A percentile compares a stretch with the other conserved stretches of the same genome.
Conservation (phyloP, 1,140 invertebrate genomes). For the Drosophila saltans region DNA sequence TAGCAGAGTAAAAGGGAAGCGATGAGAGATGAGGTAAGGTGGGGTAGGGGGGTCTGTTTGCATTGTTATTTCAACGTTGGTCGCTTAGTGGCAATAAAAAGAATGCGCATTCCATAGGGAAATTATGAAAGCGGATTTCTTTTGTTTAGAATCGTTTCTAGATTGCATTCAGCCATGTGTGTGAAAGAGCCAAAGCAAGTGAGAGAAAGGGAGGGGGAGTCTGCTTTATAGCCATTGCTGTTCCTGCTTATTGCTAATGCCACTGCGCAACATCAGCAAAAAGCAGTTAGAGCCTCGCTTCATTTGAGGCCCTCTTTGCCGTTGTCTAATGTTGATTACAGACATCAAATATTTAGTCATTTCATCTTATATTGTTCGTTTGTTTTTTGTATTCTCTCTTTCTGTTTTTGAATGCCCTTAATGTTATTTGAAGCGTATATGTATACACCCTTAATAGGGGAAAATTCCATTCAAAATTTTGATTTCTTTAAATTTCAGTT, state of each 20-base stretch:
- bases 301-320: slow-evolving; percentile 38
- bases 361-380: slow-evolving; percentile 10
- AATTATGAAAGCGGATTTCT: slow-evolving; percentile 82
- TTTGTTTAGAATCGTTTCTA: slow-evolving; percentile 81
- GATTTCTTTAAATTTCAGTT: neutral
- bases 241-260: slow-evolving; percentile 76
- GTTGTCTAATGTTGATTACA: slow-evolving; percentile 55
- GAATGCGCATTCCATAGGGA: slow-evolving; percentile 78
- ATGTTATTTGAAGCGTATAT: slow-evolving; percentile 12
- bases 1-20: neutral
- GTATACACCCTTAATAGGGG: too few relatives aligned
- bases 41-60: slow-evolving; percentile 56
- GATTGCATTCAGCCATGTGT: slow-evolving; percentile 70
- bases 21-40: neutral
- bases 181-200: slow-evolving; percentile 13
- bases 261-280: slow-evolving; percentile 47
- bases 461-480: neutral
- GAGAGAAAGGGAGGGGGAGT: neutral
- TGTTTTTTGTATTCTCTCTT: too few relatives aligned
- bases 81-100: slow-evolving; percentile 82
- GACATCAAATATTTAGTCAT: slow-evolving; percentile 63
- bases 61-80: slow-evolving; percentile 78
- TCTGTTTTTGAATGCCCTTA: neutral
- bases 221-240: slow-evolving; percentile 59
- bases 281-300: slow-evolving; percentile 33